phyloP scores from a whole-genome alignment of 2,888 invertebrate genomes.

The Acholoe squamosa region DNA sequence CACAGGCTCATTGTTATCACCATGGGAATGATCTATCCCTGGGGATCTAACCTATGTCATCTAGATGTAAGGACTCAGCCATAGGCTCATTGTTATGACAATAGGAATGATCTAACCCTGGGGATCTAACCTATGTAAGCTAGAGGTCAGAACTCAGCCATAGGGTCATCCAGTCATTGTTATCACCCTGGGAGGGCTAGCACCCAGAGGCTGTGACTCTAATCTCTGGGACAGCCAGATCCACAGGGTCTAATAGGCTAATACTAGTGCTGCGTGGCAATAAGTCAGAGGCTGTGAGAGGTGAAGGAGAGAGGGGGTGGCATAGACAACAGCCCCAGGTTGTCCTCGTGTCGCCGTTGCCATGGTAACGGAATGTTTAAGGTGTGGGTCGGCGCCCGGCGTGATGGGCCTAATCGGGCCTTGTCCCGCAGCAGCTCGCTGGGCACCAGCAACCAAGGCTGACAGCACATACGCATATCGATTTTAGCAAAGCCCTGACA shows the following conservation, averaged over 20 bases:
- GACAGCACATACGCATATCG: constrained; percentile 28
- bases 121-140: too few species aligned
- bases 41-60: too few species aligned
- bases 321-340: not conserved
- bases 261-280: not conserved
- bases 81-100: too few species aligned
- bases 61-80: too few species aligned
- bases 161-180: too few species aligned
- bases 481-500: constrained; percentile 29
- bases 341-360: constrained; percentile 5
- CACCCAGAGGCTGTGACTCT: not conserved
- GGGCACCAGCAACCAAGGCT: not conserved
- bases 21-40: too few species aligned
- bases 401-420: constrained; percentile 34
- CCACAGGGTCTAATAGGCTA: not conserved
- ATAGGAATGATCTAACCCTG: too few species aligned
- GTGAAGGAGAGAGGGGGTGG: not conserved
- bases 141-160: too few species aligned
- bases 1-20: too few species aligned
- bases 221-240: not conserved
- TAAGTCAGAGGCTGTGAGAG: constrained; percentile 2
- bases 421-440: not conserved
- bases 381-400: not conserved
- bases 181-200: too few species aligned
- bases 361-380: constrained; percentile 14